Evolutionary conservation across 1,140 invertebrate genomes (phyloP).

Genomic region (Piezodorus guildinii): DNA sequence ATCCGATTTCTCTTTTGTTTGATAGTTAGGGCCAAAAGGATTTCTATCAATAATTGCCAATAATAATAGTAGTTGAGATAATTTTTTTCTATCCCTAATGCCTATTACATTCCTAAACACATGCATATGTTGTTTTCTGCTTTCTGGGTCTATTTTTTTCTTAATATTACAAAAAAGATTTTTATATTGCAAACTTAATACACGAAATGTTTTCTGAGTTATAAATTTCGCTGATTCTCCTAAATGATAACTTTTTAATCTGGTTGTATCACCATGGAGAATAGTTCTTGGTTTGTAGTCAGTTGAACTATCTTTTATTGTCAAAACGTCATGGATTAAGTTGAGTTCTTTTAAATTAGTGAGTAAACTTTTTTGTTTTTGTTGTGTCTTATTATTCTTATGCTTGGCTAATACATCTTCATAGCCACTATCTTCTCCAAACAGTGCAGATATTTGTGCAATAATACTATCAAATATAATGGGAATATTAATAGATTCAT

Average conservation of each 20-base stretch:
- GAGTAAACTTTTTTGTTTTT: not conserved
- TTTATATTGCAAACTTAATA: too few species aligned
- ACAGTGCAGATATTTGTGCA: not conserved
- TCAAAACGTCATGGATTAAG: too few species aligned
- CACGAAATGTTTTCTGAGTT: too few species aligned
- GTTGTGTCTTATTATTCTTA: not conserved
- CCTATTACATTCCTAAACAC: not conserved
- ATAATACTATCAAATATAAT: conserved; percentile 5
- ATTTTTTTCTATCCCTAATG: not conserved
- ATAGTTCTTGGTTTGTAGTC: too few species aligned
- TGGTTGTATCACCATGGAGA: too few species aligned
- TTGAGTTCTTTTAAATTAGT: too few species aligned
- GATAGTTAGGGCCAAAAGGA: not conserved
- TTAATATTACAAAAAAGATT: not conserved
- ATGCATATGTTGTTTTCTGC: not conserved
- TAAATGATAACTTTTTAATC: too few species aligned
- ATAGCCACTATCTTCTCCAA: not conserved
- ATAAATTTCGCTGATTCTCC: too few species aligned
- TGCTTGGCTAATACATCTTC: not conserved
- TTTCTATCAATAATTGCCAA: not conserved
- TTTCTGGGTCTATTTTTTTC: not conserved
- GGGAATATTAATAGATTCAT: not conserved
- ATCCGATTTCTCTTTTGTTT: not conserved
- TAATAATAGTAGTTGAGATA: not conserved
- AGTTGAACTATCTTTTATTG: too few species aligned